Evolutionary conservation across 2,888 invertebrate species (phyloP).

Genomic region (Tipula helvola): DNA sequence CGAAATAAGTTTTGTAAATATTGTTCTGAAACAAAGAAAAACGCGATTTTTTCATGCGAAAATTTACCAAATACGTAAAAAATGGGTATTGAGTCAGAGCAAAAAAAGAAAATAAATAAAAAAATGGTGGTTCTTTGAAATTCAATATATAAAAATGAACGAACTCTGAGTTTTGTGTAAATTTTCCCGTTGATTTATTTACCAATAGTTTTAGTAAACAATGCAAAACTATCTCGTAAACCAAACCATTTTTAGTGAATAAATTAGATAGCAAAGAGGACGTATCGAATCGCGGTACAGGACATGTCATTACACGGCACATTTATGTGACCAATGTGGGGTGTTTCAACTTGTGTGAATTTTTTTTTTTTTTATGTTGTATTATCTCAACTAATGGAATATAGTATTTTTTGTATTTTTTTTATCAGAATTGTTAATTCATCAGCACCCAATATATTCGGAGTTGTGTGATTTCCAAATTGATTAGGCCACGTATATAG

Average conservation of each 20-base stretch:
- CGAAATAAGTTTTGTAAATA: background rate
- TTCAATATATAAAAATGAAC: background rate
- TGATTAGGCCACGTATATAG: background rate
- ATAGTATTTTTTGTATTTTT: background rate
- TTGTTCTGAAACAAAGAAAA: background rate
- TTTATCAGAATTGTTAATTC: background rate
- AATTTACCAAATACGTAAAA: background rate
- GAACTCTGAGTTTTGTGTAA: background rate
- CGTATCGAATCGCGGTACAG: background rate
- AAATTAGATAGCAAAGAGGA: background rate
- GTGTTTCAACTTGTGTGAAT: background rate
- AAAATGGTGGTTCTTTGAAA: background rate
- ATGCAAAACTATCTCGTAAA: background rate
- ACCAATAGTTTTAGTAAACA: background rate
- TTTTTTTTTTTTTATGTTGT: background rate
- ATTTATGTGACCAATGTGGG: background rate
- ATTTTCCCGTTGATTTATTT: background rate
- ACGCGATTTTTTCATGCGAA: background rate
- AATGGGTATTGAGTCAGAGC: background rate
- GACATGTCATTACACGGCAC: background rate
- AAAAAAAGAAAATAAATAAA: background rate
- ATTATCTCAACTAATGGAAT: background rate
- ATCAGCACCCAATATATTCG: background rate
- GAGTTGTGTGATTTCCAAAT: background rate
- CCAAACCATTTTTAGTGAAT: background rate